Base-by-base conservation (phyloP, 2,888 invertebrate species). In the Drosophila nr. medialis region DNA sequence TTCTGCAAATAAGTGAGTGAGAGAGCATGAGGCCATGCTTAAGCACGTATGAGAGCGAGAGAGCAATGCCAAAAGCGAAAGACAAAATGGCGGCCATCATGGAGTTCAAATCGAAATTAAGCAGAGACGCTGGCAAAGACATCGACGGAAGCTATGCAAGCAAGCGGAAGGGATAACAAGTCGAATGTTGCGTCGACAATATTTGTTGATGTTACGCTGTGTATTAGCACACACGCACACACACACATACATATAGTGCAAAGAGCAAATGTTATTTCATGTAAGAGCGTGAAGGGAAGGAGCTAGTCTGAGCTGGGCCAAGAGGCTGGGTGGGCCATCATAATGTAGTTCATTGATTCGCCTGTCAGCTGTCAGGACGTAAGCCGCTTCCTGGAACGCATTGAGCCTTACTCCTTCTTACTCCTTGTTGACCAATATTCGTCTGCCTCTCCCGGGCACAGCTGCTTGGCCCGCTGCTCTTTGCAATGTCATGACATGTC, bases 141-240 rank as follows among this genome's bases (percentile, higher is more conserved):
- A 55, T 56, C 73, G 66, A 53, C 77, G 73, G 77, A 75, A 75
- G 73, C 75, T 30, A 32, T 36, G 67, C 77, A 84, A 65, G 80
- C 89, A 78, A 86, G 81, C 86, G 89, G 86, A 83, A 86, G 82
- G 86, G 89, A 88, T 86, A 86, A 88, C 86, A 86, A 86, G 84
- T 86, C 79, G 86, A 83, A 88, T 83, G 75, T 86, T 88, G 83
- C 88, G 76, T 86, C 83, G 84, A 86, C 86, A 89, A 85, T 89
- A 84, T 89, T 86, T 83, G 86, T 83, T 78, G 76, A 75, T 83
- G 81, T 86, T 81, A 74, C 80, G 51, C 64, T 72, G 59, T 74
- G 68, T 74, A 73, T 70, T 72, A 74, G 72, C 77, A 76, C 73
- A 75, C 72, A 75, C 66, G 69, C 49, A 77, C 55, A 70, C 58